Percentiles rank a stretch among this genome's conserved stretches.
Conservation (phyloP, 2,797 vertebrate species). For the Tiaroga cobitis region DNA sequence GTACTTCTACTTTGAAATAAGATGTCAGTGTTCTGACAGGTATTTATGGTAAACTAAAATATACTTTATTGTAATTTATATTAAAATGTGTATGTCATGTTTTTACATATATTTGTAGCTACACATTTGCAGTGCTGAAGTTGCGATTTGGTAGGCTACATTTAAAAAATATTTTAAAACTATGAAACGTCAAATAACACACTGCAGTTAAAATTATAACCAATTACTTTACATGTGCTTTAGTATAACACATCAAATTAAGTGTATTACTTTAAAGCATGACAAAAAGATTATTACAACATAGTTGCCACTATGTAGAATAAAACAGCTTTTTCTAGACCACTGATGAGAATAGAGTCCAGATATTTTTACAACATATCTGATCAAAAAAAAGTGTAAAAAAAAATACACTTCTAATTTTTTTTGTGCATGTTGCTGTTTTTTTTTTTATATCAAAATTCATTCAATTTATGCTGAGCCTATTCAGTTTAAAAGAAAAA, state of each 20-base stretch:
- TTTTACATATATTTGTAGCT: not conserved
- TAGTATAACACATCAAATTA: not conserved
- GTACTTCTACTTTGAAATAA: not conserved
- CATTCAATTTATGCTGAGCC: not conserved
- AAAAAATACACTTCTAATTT: too few relatives aligned
- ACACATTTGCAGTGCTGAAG: not conserved
- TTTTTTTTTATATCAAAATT: not conserved
- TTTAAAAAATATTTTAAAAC: not conserved
- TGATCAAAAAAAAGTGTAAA: too few relatives aligned
- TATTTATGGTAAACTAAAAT: not conserved
- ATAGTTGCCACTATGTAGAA: too few relatives aligned
- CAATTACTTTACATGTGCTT: not conserved
- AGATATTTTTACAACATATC: too few relatives aligned
- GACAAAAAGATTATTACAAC: not conserved
- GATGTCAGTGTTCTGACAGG: not conserved
- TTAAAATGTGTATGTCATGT: not conserved
- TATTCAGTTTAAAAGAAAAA: too few relatives aligned
- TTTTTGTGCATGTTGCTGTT: too few relatives aligned
- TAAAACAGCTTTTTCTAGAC: not conserved
- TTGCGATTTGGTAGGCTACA: not conserved
- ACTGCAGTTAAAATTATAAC: not conserved
- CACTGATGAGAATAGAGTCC: not conserved
- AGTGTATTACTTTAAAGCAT: not conserved
- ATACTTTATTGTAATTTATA: not conserved
- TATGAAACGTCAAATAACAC: not conserved